Evolutionary conservation across 2,113 vertebrate genomes (phyloP), one percentile per base, ranked within the genome.

Genomic region (Trochalopteron elliotii): DNA sequence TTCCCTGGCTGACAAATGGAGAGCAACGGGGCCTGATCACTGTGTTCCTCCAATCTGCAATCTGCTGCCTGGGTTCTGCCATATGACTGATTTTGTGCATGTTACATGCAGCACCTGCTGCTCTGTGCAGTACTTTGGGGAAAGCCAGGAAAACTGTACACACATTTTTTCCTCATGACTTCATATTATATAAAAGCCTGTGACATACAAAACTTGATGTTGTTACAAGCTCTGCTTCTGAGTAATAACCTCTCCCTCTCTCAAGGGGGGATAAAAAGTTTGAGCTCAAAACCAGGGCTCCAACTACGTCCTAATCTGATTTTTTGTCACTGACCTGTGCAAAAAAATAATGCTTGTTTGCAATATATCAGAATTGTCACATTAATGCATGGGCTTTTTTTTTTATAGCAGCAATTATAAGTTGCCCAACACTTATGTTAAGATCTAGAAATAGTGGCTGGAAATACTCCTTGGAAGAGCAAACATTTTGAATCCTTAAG

Each of bases 151-250:
- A 83, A 72, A 78, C 65, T 63, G 56, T 93, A 89, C 45, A 30
- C n/a, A 74, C 89, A 97, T 97, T 96, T 94, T 95, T 97, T 95
- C 93, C 82, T 93, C 16, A 11, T 98, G 95, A 97, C 68, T 96
- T 97, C 95, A 97, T 77, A 35, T 69, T 57, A 92, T 92, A 59
- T 89, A 82, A 94, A 95, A 96, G 50, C 65, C 40, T 80, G 39
- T 65, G 63, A 82, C 78, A 93, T 35, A 45, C 74, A 95, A 87
- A 96, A 95, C 75, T 96, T 80, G 42, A 71, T 59, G 86, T 63
- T 91, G 60, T 84, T 83, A 65, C 87, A 72, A 96, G 75, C 7
- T 5, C 35, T 86, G 92, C 76, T 96, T 91, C 93, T 94, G 90
- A 97, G 53, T 89, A 97, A 96, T 65, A 92, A 74, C 89, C 96